A percentile compares a stretch with the other conserved stretches of the same genome.
Conservation (phyloP, 2,113 vertebrate genomes). For the Esox niger region DNA sequence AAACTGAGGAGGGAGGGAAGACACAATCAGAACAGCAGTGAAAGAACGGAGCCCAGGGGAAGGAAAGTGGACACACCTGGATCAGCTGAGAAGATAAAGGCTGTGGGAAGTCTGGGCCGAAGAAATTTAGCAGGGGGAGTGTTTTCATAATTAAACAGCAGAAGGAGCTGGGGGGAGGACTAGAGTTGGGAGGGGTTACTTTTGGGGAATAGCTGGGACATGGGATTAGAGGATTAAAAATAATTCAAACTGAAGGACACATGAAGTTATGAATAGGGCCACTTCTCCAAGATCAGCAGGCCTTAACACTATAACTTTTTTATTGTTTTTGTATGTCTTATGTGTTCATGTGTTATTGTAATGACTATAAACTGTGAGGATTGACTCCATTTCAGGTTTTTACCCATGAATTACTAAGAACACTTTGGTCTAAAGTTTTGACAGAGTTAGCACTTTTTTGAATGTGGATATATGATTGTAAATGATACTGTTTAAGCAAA, state of each 20-base stretch:
- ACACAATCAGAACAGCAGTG: background rate
- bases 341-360: slow-evolving; percentile 14
- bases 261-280: background rate
- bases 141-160: background rate
- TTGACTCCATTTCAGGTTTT: background rate
- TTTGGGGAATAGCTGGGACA: background rate
- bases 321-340: slow-evolving; percentile 19
- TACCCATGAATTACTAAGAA: background rate
- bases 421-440: too few relatives aligned
- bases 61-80: slow-evolving; percentile 1
- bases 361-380: background rate
- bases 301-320: slow-evolving; percentile 2
- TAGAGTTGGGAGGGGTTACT: background rate
- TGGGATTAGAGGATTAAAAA: slow-evolving; percentile 21
- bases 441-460: too few relatives aligned
- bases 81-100: slow-evolving; percentile 11
- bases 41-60: slow-evolving; percentile 2
- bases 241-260: background rate
- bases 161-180: background rate
- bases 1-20: background rate
- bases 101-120: slow-evolving; percentile 10
- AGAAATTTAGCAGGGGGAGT: background rate
- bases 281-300: slow-evolving; percentile 20
- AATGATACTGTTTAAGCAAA: too few relatives aligned
- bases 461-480: too few relatives aligned